phyloP scores from a whole-genome alignment of 1,140 invertebrate species.

The Drosophila aff. region DNA sequence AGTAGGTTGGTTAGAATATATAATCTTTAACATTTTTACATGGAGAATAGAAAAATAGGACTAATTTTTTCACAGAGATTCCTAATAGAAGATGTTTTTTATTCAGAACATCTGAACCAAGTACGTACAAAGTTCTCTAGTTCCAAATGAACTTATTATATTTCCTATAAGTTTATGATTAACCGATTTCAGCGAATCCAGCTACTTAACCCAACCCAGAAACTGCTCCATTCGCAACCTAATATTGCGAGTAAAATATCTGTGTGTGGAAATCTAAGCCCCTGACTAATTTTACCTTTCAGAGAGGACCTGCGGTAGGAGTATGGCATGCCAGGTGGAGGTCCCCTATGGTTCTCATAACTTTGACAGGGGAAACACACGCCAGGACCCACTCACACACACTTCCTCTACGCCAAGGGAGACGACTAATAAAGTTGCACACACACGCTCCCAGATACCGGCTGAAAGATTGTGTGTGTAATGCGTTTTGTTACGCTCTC shows the following conservation, averaged over 20 bases:
- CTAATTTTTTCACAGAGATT: not conserved
- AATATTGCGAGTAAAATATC: not conserved
- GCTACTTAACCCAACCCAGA: not conserved
- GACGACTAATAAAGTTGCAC: conserved; percentile 53
- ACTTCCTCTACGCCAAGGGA: conserved; percentile 11
- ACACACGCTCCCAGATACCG: conserved; percentile 21
- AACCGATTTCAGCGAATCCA: not conserved
- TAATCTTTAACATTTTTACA: too few species aligned
- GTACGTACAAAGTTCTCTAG: not conserved
- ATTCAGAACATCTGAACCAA: not conserved
- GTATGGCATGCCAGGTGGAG: conserved; percentile 14
- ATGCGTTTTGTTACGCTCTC: conserved; percentile 49
- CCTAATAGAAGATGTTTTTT: not conserved
- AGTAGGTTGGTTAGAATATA: not conserved
- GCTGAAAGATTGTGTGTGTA: conserved; percentile 61
- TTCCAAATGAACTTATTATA: not conserved
- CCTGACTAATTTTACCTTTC: conserved; percentile 66
- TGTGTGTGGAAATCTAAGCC: conserved; percentile 27
- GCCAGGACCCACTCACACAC: conserved; percentile 21
- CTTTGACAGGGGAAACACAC: conserved; percentile 74
- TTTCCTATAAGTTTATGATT: not conserved
- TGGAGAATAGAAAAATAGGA: not conserved
- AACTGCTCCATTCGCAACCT: not conserved
- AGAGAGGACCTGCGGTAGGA: conserved; percentile 9
- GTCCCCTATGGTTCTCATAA: conserved; percentile 72